Conservation (phyloP, 1,140 invertebrate genomes). For the Drosophila hydei region DNA sequence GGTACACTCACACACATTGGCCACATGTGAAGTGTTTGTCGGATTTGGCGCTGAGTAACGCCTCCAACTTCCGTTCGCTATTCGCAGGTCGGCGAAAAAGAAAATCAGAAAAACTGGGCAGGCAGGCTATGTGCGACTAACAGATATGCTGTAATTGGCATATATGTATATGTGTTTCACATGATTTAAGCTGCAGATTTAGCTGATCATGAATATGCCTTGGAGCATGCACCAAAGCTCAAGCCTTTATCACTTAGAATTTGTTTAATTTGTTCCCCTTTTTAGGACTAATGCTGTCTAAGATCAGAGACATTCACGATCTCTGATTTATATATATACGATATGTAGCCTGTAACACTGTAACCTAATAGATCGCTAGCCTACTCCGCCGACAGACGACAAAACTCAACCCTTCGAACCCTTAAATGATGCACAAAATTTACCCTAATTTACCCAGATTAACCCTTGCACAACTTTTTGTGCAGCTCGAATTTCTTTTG, state of each 20-base stretch:
- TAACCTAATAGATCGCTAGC: too few relatives aligned
- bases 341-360: neutral
- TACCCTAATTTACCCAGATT: slow-evolving; percentile 31
- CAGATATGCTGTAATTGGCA: slow-evolving; percentile 1
- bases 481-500: slow-evolving; percentile 23
- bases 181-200: neutral
- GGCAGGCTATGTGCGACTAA: slow-evolving; percentile 3
- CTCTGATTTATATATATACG: too few relatives aligned
- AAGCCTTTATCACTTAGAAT: too few relatives aligned
- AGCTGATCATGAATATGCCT: too few relatives aligned
- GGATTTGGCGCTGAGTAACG: slow-evolving; percentile 76
- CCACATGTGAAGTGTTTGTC: slow-evolving; percentile 69
- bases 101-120: slow-evolving; percentile 28
- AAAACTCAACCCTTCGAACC: neutral
- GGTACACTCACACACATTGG: slow-evolving; percentile 29
- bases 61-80: slow-evolving; percentile 78
- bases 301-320: too few relatives aligned
- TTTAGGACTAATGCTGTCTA: too few relatives aligned
- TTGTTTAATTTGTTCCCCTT: too few relatives aligned
- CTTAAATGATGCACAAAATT: slow-evolving; percentile 12
- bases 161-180: neutral
- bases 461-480: neutral
- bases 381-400: too few relatives aligned
- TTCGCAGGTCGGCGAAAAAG: slow-evolving; percentile 43
- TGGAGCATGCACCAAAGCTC: too few relatives aligned